phyloP scores from a whole-genome alignment of 2,888 invertebrate species.

The Trachelus troglodyta region DNA sequence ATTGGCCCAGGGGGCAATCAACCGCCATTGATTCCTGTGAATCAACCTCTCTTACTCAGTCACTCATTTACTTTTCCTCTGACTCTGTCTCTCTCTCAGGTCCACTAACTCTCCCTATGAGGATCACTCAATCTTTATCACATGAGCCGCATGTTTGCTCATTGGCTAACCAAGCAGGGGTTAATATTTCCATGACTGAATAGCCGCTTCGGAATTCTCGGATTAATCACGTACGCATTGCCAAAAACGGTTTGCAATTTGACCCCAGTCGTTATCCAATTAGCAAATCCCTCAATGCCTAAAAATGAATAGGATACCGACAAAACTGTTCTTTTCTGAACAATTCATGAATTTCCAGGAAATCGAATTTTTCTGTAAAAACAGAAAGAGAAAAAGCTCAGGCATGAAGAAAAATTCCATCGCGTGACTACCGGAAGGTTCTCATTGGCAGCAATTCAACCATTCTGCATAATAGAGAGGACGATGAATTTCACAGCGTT shows the following conservation, averaged over 20 bases:
- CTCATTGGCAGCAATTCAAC: conserved; percentile 31
- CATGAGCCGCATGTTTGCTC: background rate
- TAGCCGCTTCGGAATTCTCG: background rate
- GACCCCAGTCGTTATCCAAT: background rate
- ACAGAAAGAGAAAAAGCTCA: background rate
- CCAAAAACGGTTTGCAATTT: background rate
- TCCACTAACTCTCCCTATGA: background rate
- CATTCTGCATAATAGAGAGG: conserved; percentile 7
- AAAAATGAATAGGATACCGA: background rate
- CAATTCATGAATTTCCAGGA: background rate
- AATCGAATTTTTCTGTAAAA: background rate
- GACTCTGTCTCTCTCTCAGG: background rate
- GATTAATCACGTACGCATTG: background rate
- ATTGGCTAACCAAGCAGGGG: background rate
- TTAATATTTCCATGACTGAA: background rate
- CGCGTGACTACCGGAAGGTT: conserved; percentile 20
- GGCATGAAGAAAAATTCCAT: background rate
- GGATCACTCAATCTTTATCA: background rate
- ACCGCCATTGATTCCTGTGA: conserved; percentile 50
- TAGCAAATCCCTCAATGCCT: background rate
- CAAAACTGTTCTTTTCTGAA: background rate
- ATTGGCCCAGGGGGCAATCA: conserved; percentile 53
- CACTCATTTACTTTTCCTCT: background rate
- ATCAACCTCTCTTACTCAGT: conserved; percentile 13
- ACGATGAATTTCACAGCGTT: background rate